Evolutionary conservation across 2,113 vertebrate species (phyloP).

Genomic region (Trematocara variabile): DNA sequence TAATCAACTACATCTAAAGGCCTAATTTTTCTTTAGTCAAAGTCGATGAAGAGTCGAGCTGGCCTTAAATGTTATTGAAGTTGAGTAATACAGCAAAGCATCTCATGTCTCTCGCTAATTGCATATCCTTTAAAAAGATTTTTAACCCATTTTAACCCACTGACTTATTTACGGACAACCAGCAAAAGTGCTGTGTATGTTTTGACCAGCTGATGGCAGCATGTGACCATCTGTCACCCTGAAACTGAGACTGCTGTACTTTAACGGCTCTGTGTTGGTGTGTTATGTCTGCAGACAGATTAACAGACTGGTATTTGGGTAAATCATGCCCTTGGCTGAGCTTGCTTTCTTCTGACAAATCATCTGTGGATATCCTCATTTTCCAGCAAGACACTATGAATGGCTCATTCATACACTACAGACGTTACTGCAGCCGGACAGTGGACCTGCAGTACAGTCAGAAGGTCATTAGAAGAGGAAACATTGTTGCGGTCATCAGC

Average conservation of each 20-base stretch:
- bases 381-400: not conserved
- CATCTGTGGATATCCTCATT: not conserved
- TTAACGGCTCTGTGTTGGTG: not conserved
- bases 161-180: not conserved
- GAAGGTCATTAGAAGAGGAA: conserved; percentile 58
- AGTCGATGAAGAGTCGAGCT: not conserved
- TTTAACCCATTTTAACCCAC: not conserved
- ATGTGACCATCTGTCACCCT: not conserved
- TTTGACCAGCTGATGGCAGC: conserved; percentile 51
- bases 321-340: conserved; percentile 18
- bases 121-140: not conserved
- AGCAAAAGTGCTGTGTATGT: not conserved
- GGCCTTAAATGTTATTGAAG: not conserved
- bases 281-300: conserved; percentile 23
- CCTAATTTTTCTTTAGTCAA: not conserved
- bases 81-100: not conserved
- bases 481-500: conserved; percentile 40
- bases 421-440: not conserved
- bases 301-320: conserved; percentile 31
- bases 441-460: not conserved
- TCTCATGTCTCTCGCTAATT: not conserved
- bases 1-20: not conserved
- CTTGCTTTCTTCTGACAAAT: not conserved
- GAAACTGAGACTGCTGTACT: not conserved
- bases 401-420: conserved; percentile 17